Base-by-base conservation (phyloP, 2,888 invertebrate genomes). In the Meteorus colon region DNA sequence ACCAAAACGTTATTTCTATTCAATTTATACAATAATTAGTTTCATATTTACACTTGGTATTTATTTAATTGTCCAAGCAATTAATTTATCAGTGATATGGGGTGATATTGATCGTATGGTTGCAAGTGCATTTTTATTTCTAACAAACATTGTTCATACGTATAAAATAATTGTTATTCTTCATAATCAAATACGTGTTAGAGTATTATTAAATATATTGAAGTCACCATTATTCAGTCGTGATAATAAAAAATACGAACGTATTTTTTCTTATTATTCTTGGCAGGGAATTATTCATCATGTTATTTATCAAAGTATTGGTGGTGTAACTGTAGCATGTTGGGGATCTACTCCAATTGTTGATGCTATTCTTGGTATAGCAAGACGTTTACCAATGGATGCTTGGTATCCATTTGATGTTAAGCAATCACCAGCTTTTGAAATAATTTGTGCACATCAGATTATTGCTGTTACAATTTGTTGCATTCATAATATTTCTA, bases 391-490 rank as follows among this genome's bases (percentile, higher is more conserved):
- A 31, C 84, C 85, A 0, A 77, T 84, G 66, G 82, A 81, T 16
- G 86, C 84, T 37, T 87, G 85, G 86, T 86, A 85, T 45, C 86
- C 86, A 4, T 86, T 81, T 60, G 82, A 87, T 65, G 74, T 78
- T 2, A 80, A 80, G 2, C 60, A 69, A 3, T 77, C 82, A 10
- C 86, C 86, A 4, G 81, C 81, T 8, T 87, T 83, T 27, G 83
- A 85, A 74, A 78, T 87, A 1, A 84, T 83, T 24, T 82, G 81
- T 24, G 67, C 60, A 0, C 82, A 86, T 76, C 86, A 86, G 71
- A 75, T 77, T 0, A 2, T 86, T 3, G 83, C 82, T 0, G 48
- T 80, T 19, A 62, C 82, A 63, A 72, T 83, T 19, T 80, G 80
- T 10, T 87, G 85, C 34, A 74, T 82, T 59, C 84, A 86, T 16